phyloP scores from a whole-genome alignment of 1,140 invertebrate species.

The Periplaneta americana region DNA sequence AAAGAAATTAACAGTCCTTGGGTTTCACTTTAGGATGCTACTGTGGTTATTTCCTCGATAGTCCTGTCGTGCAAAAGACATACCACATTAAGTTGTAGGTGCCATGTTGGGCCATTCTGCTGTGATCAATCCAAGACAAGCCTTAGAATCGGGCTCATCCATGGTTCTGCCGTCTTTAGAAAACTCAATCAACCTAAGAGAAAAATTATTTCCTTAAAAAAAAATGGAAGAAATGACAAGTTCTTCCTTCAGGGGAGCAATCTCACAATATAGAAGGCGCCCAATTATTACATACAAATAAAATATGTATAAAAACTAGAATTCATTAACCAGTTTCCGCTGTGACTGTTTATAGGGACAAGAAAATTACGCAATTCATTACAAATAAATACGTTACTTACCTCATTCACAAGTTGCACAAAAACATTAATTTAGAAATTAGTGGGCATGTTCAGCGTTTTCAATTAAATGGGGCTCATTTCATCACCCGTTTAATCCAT shows the following conservation, averaged over 20 bases:
- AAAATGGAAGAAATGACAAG: background rate
- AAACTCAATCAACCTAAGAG: background rate
- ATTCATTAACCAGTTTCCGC: background rate
- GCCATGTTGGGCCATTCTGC: background rate
- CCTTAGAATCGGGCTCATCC: background rate
- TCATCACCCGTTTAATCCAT: background rate
- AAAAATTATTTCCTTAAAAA: background rate
- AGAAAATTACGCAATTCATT: background rate
- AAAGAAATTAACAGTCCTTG: background rate
- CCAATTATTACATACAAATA: background rate
- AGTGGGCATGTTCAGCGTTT: background rate
- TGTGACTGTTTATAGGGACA: background rate
- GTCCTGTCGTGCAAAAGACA: background rate
- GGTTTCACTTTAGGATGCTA: background rate
- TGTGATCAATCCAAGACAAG: background rate
- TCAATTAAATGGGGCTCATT: background rate
- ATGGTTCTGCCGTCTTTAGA: background rate
- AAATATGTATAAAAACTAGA: background rate
- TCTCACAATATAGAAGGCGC: background rate
- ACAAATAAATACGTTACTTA: background rate
- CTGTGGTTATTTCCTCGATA: background rate
- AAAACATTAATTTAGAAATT: background rate
- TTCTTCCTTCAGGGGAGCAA: background rate
- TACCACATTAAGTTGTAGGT: background rate
- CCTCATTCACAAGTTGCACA: background rate